Evolutionary conservation across 2,797 vertebrate species (phyloP).

Genomic region (Platalea minor): DNA sequence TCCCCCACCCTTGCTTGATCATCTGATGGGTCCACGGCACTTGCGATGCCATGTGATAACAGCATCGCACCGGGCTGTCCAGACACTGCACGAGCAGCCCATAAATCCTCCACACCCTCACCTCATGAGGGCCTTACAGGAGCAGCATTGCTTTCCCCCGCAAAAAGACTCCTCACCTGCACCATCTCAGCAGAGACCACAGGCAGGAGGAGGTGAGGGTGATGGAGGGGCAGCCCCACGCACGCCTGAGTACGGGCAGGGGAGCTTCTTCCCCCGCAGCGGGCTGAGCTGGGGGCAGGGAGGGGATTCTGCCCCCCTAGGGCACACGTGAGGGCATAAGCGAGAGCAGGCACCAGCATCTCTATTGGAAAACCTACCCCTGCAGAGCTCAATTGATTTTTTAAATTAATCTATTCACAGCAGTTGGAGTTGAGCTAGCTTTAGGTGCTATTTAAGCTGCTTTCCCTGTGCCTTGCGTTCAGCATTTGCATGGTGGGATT

Average conservation of each 20-base stretch:
- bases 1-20: rapidly evolving
- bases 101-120: not conserved
- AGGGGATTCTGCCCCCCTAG: not conserved
- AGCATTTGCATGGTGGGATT: not conserved
- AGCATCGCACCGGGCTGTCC: not conserved
- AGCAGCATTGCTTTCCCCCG: not conserved
- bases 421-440: not conserved
- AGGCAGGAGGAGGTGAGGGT: not conserved
- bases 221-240: not conserved
- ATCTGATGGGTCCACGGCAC: rapidly evolving
- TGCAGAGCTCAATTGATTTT: not conserved
- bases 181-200: rapidly evolving
- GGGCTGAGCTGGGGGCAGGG: not conserved
- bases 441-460: not conserved
- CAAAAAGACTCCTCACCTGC: not conserved
- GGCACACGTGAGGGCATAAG: rapidly evolving
- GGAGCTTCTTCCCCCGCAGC: not conserved
- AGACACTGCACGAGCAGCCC: not conserved
- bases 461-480: not conserved
- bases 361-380: not conserved
- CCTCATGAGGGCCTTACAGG: not conserved
- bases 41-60: not conserved
- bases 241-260: rapidly evolving
- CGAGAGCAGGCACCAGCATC: not conserved
- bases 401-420: not conserved